Evolutionary conservation across 2,888 invertebrate genomes (phyloP).

Genomic region (Rhyacophila evoluta): DNA sequence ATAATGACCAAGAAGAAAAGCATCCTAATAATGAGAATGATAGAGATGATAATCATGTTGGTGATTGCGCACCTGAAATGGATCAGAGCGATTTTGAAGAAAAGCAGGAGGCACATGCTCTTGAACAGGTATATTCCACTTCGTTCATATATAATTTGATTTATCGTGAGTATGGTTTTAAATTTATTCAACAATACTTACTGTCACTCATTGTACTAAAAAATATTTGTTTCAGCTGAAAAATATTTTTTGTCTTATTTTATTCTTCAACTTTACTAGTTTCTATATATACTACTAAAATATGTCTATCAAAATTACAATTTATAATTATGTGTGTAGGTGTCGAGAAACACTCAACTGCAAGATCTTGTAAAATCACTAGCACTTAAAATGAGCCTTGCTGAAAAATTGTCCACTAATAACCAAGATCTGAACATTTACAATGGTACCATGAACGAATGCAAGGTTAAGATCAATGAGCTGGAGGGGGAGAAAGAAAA

Average conservation of each 20-base stretch:
- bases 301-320: no score
- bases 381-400: slow-evolving; percentile 74
- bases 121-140: slow-evolving; percentile 79
- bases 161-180: no score
- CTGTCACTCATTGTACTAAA: no score
- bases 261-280: no score
- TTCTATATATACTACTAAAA: no score
- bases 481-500: slow-evolving; percentile 83
- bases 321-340: slow-evolving; percentile 59
- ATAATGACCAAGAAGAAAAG: slow-evolving; percentile 60
- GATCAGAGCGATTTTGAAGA: slow-evolving; percentile 69
- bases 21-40: slow-evolving; percentile 57
- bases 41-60: slow-evolving; percentile 34
- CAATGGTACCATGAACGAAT: slow-evolving; percentile 73
- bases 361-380: slow-evolving; percentile 79
- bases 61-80: slow-evolving; percentile 57
- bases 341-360: slow-evolving; percentile 75
- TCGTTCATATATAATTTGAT: no score
- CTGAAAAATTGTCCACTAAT: slow-evolving; percentile 74
- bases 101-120: slow-evolving; percentile 76
- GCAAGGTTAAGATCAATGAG: slow-evolving; percentile 76
- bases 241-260: no score
- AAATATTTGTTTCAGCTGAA: no score
- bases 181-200: no score
- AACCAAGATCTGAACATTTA: slow-evolving; percentile 68